Percentiles rank a stretch among this genome's conserved stretches.
Conservation (phyloP, 2,888 invertebrate species). For the Resseliella maxima region DNA sequence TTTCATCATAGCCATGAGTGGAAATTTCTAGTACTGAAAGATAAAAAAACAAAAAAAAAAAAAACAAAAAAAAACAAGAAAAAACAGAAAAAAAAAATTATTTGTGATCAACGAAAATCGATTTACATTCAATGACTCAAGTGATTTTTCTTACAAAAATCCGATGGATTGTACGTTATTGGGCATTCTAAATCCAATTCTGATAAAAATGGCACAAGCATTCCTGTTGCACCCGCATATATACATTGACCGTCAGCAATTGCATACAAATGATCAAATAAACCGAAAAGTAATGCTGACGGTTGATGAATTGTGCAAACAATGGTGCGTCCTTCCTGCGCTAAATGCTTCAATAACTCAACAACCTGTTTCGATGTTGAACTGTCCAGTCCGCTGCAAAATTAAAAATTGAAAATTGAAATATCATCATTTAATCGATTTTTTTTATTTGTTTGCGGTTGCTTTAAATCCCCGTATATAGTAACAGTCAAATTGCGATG, state of each 20-base stretch:
- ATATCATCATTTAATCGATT: not conserved
- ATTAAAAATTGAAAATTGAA: not conserved
- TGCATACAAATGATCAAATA: constrained; percentile 90
- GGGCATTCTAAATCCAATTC: constrained; percentile 81
- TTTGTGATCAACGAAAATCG: no score
- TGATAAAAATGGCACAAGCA: constrained; percentile 81
- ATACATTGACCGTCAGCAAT: constrained; percentile 83
- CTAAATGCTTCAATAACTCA: constrained; percentile 81
- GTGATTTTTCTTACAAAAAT: constrained; percentile 77
- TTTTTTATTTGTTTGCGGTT: no score
- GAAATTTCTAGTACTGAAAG: constrained; percentile 81
- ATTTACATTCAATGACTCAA: not conserved
- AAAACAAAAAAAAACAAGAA: constrained; percentile 24
- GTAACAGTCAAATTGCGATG: no score
- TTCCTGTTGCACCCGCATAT: constrained; percentile 81
- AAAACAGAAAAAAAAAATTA: not conserved
- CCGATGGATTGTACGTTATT: constrained; percentile 90
- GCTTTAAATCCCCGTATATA: no score
- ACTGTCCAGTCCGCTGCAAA: constrained; percentile 79
- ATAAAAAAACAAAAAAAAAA: constrained; percentile 60
- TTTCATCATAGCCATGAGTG: constrained; percentile 80
- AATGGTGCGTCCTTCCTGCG: constrained; percentile 85
- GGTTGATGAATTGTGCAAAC: constrained; percentile 94
- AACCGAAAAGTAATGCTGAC: constrained; percentile 84
- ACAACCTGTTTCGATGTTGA: constrained; percentile 86